These are phyloP conservation scores for Intellagama lesueurii DNA, from an alignment of 2,797 vertebrate genomes.

Conservation along the genomic window DNA sequence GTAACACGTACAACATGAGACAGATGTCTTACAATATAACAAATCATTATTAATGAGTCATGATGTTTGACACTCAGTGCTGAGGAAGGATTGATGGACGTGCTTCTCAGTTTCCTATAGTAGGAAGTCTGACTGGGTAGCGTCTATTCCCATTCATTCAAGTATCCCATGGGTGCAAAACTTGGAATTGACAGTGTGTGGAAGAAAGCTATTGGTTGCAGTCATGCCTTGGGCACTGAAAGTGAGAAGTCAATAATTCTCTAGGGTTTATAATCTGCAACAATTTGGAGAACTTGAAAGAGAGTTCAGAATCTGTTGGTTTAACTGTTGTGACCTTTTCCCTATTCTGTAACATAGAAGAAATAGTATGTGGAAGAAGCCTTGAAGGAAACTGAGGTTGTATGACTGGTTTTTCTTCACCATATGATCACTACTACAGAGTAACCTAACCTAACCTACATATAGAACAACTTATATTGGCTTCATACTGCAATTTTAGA, in stretches of 20 bases:
- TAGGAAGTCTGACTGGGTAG: not conserved
- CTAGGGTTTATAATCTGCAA: not conserved
- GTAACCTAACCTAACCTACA: not conserved
- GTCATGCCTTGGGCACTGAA: not conserved
- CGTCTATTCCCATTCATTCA: not conserved
- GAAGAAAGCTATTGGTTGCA: slow-evolving; percentile 10
- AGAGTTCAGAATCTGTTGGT: not conserved
- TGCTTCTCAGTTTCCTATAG: slow-evolving; percentile 21
- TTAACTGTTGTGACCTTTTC: not conserved
- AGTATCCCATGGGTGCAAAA: too few species aligned
- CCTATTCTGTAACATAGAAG: not conserved
- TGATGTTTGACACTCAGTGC: slow-evolving; percentile 15
- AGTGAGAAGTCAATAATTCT: not conserved
- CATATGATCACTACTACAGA: not conserved
- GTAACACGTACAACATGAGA: not conserved
- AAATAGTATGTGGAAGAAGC: not conserved
- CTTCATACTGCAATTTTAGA: not conserved
- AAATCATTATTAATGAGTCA: not conserved
- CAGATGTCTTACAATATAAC: not conserved
- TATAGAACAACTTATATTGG: not conserved
- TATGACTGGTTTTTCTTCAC: not conserved
- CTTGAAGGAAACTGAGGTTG: rapidly evolving
- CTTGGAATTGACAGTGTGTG: not conserved
- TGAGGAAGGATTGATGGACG: not conserved
- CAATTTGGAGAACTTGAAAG: not conserved